Percentiles rank a stretch among this genome's conserved stretches.
Conservation (phyloP, 2,113 vertebrate species). For the Calyptommatus sinebrachiatus region DNA sequence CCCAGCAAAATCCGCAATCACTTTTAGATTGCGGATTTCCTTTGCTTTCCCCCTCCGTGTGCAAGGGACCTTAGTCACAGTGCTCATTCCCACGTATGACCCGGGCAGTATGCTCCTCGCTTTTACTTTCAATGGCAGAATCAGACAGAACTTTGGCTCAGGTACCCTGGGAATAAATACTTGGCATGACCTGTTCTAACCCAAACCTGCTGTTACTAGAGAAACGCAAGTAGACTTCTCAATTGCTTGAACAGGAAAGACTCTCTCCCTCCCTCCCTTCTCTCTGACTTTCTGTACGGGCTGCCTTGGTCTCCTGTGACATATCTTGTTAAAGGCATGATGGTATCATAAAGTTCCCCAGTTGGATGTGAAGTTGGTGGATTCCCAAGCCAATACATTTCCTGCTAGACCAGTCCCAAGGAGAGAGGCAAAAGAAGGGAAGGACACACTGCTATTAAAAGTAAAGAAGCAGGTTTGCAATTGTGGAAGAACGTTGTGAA, state of each 20-base stretch:
- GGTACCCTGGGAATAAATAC: not conserved
- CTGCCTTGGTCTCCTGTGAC: not conserved
- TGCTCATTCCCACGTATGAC: not conserved
- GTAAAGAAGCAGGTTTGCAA: too few species aligned
- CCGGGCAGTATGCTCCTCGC: not conserved
- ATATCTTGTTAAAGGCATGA: constrained; percentile 24
- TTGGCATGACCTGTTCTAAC: not conserved
- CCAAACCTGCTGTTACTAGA: not conserved
- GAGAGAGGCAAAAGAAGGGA: not conserved
- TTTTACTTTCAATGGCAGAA: not conserved
- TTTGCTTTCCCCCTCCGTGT: too few species aligned
- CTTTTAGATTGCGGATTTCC: too few species aligned
- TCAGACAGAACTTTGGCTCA: not conserved
- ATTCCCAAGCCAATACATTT: rapidly evolving
- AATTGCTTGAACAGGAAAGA: not conserved
- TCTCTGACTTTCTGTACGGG: too few species aligned
- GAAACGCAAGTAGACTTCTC: constrained; percentile 15
- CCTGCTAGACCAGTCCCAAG: not conserved
- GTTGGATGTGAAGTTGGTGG: constrained; percentile 18
- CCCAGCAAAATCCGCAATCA: too few species aligned
- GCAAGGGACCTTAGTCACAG: not conserved
- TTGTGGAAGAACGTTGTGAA: too few species aligned
- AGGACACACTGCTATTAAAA: too few species aligned
- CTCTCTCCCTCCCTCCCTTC: too few species aligned
- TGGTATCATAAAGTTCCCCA: constrained; percentile 21